phyloP scores from a whole-genome alignment of 2,797 vertebrate species.

The Erethizon dorsatum region DNA sequence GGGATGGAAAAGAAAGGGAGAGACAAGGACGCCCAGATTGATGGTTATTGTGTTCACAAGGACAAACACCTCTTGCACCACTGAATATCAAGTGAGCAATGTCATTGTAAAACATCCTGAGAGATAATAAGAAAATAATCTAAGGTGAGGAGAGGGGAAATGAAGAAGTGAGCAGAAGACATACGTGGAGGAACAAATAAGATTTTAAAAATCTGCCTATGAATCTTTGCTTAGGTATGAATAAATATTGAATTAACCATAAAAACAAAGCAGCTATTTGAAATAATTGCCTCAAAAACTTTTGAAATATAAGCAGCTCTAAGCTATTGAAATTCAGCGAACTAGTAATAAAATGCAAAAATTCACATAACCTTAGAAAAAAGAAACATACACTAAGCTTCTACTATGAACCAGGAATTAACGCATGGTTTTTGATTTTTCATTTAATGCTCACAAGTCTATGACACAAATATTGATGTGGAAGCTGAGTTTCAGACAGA shows the following conservation, averaged over 20 bases:
- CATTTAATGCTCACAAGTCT: neutral
- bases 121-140: neutral
- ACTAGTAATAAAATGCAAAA: neutral
- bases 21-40: neutral
- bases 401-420: neutral
- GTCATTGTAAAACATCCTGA: neutral
- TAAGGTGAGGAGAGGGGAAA: neutral
- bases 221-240: neutral
- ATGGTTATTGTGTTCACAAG: neutral
- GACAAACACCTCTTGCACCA: neutral
- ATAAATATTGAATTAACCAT: neutral
- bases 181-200: neutral
- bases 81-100: neutral
- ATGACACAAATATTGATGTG: neutral
- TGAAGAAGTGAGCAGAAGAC: neutral
- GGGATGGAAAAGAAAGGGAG: neutral
- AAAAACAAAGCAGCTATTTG: neutral
- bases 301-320: constrained; percentile 25
- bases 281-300: constrained; percentile 12
- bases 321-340: neutral
- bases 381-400: neutral
- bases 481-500: neutral
- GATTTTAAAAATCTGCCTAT: neutral
- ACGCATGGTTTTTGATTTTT: neutral
- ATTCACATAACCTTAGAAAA: neutral